Conservation (phyloP, 1,140 invertebrate genomes). For the Drosophila nannoptera region DNA sequence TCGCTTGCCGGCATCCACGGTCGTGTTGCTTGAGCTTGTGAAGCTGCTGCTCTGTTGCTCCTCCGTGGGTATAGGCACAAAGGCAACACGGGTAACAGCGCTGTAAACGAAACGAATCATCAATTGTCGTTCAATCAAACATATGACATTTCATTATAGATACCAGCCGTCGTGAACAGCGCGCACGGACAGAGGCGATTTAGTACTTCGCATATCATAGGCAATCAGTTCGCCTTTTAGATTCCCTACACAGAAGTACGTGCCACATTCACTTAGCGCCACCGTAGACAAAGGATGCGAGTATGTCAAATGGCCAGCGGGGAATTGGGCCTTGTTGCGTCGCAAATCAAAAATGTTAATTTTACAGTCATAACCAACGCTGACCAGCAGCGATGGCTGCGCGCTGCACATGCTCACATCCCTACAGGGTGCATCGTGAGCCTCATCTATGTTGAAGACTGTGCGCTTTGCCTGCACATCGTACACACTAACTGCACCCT, state of each 20-base stretch:
- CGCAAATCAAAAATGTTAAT: conserved; percentile 77
- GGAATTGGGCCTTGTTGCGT: conserved; percentile 51
- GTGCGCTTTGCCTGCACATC: conserved; percentile 68
- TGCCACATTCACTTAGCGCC: conserved; percentile 70
- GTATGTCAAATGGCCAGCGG: conserved; percentile 46
- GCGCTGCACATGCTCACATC: conserved; percentile 67
- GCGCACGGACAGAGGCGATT: conserved; percentile 48
- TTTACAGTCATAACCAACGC: conserved; percentile 73
- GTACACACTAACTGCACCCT: conserved; percentile 64
- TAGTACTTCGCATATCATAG: conserved; percentile 72
- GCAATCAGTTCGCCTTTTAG: conserved; percentile 75
- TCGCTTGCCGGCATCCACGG: conserved; percentile 27
- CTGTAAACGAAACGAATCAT: background rate
- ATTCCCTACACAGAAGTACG: conserved; percentile 73
- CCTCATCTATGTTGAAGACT: conserved; percentile 59
- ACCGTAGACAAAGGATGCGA: conserved; percentile 67
- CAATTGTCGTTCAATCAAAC: background rate
- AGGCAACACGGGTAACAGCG: conserved; percentile 63
- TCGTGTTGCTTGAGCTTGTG: conserved; percentile 33
- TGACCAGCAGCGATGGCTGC: conserved; percentile 64
- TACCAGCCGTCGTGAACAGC: conserved; percentile 57
- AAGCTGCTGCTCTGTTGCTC: conserved; percentile 54
- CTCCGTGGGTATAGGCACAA: conserved; percentile 60
- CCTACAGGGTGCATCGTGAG: conserved; percentile 70
- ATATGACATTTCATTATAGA: background rate